phyloP scores from a whole-genome alignment of 2,888 invertebrate genomes.

The Dromius quadrimaculatus region DNA sequence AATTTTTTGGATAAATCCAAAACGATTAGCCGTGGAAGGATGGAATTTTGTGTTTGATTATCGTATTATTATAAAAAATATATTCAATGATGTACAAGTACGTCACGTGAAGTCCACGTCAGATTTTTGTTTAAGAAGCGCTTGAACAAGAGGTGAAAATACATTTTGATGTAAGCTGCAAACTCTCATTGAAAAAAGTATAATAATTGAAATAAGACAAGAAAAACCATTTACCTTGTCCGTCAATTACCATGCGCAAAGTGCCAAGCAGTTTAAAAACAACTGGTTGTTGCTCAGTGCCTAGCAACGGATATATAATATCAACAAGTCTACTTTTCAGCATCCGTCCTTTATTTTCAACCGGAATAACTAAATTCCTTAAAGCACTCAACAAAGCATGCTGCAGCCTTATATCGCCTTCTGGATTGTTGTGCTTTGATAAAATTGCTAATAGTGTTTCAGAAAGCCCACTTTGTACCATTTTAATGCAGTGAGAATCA shows the following conservation, averaged over 20 bases:
- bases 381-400: conserved; percentile 84
- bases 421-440: conserved; percentile 71
- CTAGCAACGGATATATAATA: conserved; percentile 78
- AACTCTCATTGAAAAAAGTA: too few relatives aligned
- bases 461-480: conserved; percentile 84
- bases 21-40: too few relatives aligned
- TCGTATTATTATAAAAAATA: too few relatives aligned
- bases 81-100: too few relatives aligned
- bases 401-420: conserved; percentile 74
- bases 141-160: too few relatives aligned
- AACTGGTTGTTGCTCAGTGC: conserved; percentile 80
- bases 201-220: too few relatives aligned
- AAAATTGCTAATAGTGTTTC: conserved; percentile 74
- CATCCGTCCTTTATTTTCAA: conserved; percentile 80
- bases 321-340: conserved; percentile 80
- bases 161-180: too few relatives aligned
- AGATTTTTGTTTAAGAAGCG: too few relatives aligned
- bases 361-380: conserved; percentile 81
- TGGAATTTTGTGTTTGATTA: too few relatives aligned
- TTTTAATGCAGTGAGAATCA: conserved; percentile 85
- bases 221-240: conserved; percentile 80
- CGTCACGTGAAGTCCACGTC: too few relatives aligned
- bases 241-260: conserved; percentile 87
- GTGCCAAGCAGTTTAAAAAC: conserved; percentile 90
- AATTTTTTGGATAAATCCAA: too few relatives aligned